Conservation (phyloP, 2,888 invertebrate species). For the Rosalia funebris region DNA sequence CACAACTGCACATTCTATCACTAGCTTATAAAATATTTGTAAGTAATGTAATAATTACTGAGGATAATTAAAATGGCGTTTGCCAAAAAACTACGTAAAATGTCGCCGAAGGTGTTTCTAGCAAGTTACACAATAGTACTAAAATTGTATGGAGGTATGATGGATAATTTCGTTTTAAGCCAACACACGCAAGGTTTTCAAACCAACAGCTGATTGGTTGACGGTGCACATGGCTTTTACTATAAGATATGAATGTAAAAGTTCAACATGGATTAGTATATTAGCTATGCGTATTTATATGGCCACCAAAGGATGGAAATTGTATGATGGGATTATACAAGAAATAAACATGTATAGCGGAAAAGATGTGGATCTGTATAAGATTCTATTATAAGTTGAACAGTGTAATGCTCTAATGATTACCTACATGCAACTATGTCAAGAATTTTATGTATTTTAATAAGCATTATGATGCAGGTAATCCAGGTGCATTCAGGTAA, state of each 20-base stretch:
- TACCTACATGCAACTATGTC: constrained; percentile 18
- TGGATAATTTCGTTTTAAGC: constrained; percentile 12
- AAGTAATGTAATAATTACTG: background rate
- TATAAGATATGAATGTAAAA: constrained; percentile 2
- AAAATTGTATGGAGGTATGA: constrained; percentile 7
- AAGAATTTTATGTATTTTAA: constrained; percentile 32
- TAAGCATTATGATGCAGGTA: constrained; percentile 26
- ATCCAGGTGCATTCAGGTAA: constrained; percentile 28
- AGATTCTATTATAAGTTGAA: constrained; percentile 10
- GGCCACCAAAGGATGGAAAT: background rate
- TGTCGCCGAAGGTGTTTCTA: background rate
- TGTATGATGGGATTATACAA: background rate
- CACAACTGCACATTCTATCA: background rate
- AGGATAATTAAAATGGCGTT: too few species aligned
- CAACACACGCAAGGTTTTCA: constrained; percentile 18
- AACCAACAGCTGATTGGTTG: constrained; percentile 18
- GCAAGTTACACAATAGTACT: constrained; percentile 10
- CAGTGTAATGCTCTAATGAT: constrained; percentile 20
- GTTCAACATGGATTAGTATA: constrained; percentile 1
- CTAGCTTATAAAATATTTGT: too few species aligned
- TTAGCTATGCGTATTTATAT: constrained; percentile 3
- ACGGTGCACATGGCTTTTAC: constrained; percentile 13
- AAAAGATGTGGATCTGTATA: background rate
- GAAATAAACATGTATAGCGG: background rate
- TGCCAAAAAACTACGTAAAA: background rate